Conservation (phyloP, 1,140 invertebrate genomes). For the Formica exsecta region DNA sequence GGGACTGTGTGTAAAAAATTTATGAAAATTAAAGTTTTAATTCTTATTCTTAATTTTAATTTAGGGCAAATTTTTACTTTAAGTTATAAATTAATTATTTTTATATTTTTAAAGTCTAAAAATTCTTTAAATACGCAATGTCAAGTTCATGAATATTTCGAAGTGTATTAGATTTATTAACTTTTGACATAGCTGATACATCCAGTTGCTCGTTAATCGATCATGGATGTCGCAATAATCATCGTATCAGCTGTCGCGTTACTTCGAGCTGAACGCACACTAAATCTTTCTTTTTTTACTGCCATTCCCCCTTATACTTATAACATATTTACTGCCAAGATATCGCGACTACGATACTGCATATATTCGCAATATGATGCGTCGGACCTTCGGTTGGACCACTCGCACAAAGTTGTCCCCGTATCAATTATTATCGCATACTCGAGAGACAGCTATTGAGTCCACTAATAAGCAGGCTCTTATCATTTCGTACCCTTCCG, state of each 20-base stretch:
- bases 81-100: too few relatives aligned
- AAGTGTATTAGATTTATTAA: too few relatives aligned
- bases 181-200: too few relatives aligned
- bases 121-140: too few relatives aligned
- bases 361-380: background rate
- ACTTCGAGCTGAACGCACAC: background rate
- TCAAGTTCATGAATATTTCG: too few relatives aligned
- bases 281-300: background rate
- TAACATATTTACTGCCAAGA: background rate
- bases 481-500: background rate
- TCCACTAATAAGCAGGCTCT: conserved; percentile 68
- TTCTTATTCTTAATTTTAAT: too few relatives aligned
- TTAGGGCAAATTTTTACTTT: too few relatives aligned
- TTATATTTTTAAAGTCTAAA: too few relatives aligned
- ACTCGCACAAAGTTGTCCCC: conserved; percentile 56
- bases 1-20: too few relatives aligned
- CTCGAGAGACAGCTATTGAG: conserved; percentile 72
- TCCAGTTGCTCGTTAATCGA: background rate
- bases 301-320: background rate
- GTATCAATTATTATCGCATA: conserved; percentile 61
- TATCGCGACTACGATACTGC: conserved; percentile 19
- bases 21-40: too few relatives aligned
- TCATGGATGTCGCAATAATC: background rate
- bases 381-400: too few relatives aligned
- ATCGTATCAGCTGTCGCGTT: background rate